Evolutionary conservation across 2,888 invertebrate species (phyloP).

Genomic region (Escarpia spicata): DNA sequence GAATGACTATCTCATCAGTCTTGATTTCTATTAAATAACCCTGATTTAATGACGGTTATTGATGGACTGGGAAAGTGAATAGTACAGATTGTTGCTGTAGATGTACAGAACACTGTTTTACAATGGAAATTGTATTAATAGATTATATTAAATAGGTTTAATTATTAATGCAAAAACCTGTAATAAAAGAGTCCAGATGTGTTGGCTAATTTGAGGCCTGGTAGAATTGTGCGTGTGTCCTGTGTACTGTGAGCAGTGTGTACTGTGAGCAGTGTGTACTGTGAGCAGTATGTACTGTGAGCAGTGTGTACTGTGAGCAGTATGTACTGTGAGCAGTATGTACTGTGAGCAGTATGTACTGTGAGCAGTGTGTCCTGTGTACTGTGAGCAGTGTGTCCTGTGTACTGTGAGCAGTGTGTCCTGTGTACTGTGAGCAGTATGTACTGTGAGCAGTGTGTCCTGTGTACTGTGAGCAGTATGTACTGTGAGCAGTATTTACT

Average conservation of each 20-base stretch:
- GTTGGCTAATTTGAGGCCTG: not conserved
- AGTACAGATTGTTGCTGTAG: not conserved
- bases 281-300: not conserved
- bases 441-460: too few relatives aligned
- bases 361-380: not conserved
- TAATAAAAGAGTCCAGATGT: not conserved
- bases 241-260: not conserved
- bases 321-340: not conserved
- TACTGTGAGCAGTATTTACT: too few relatives aligned
- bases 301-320: not conserved
- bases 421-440: not conserved
- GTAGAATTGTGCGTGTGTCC: too few relatives aligned
- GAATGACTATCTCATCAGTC: not conserved
- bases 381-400: not conserved
- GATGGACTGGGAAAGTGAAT: not conserved
- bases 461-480: not conserved
- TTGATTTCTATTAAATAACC: not conserved
- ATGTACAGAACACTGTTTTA: not conserved
- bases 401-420: not conserved
- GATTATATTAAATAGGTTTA: not conserved
- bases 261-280: not conserved
- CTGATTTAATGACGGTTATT: not conserved
- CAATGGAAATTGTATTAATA: not conserved
- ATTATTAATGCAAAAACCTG: not conserved
- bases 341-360: not conserved